Percentiles rank a stretch among this genome's conserved stretches.
These are phyloP conservation scores for Drosophila kuntzei DNA, from an alignment of 2,888 invertebrate genomes.

Conservation along the genomic window DNA sequence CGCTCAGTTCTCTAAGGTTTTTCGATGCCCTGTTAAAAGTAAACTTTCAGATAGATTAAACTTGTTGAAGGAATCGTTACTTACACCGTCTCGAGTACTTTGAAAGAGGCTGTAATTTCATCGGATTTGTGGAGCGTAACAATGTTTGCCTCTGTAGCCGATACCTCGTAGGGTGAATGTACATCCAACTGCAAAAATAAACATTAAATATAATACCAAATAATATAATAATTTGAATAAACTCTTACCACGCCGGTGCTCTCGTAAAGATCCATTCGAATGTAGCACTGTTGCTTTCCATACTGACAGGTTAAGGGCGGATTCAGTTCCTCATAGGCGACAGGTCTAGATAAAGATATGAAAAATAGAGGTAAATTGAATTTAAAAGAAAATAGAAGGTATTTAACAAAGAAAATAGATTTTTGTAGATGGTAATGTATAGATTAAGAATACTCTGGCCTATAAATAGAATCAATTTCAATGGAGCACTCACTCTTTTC, in stretches of 20 bases:
- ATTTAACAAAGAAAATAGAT: too few species aligned
- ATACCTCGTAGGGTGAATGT: slow-evolving; percentile 84
- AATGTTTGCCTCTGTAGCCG: slow-evolving; percentile 77
- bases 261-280: slow-evolving; percentile 83
- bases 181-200: slow-evolving; percentile 76
- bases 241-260: slow-evolving; percentile 80
- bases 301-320: slow-evolving; percentile 80
- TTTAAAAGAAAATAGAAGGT: too few species aligned
- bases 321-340: slow-evolving; percentile 49
- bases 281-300: slow-evolving; percentile 83
- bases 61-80: slow-evolving; percentile 18
- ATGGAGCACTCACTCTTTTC: slow-evolving; percentile 61
- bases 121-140: slow-evolving; percentile 81
- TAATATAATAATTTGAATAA: background rate
- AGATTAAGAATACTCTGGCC: too few species aligned
- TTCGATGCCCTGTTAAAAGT: slow-evolving; percentile 73
- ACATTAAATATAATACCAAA: background rate
- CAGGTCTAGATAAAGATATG: too few species aligned
- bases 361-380: too few species aligned
- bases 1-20: slow-evolving; percentile 84
- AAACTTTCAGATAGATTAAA: background rate
- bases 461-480: background rate
- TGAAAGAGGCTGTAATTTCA: slow-evolving; percentile 83
- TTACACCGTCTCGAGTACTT: slow-evolving; percentile 84
- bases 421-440: too few species aligned